These are phyloP conservation scores for Rhizoglyphus robini DNA, from an alignment of 1,140 invertebrate species.

Conservation along the genomic window DNA sequence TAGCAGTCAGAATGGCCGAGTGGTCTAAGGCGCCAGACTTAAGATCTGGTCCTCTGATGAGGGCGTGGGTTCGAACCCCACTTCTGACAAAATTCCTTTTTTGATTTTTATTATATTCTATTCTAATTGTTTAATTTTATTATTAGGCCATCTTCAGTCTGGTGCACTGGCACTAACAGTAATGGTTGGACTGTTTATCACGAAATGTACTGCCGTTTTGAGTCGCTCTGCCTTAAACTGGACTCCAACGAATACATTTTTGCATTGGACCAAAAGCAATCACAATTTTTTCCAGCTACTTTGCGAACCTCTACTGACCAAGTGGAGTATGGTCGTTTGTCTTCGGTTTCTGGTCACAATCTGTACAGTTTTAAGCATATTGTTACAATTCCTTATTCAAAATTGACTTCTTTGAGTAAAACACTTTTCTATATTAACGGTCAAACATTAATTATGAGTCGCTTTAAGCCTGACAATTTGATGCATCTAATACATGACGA, in stretches of 20 bases:
- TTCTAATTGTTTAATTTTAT: not conserved
- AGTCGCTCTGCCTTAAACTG: slow-evolving; percentile 33
- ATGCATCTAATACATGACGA: slow-evolving; percentile 48
- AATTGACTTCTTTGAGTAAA: not conserved
- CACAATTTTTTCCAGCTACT: slow-evolving; percentile 26
- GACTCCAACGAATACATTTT: slow-evolving; percentile 32
- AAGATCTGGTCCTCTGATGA: no score
- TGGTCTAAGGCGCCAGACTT: no score
- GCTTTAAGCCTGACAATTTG: slow-evolving; percentile 44
- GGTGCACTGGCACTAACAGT: slow-evolving; percentile 28
- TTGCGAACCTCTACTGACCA: slow-evolving; percentile 20
- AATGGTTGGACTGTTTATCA: slow-evolving; percentile 8
- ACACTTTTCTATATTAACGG: slow-evolving; percentile 21
- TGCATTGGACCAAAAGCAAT: slow-evolving; percentile 26
- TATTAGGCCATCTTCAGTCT: slow-evolving; percentile 28
- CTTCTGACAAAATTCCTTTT: no score
- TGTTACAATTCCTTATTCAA: slow-evolving; percentile 28
- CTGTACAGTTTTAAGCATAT: slow-evolving; percentile 29
- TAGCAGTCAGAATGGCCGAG: no score
- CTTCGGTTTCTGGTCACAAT: slow-evolving; percentile 34
- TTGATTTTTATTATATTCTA: slow-evolving; percentile 32
- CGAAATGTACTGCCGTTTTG: slow-evolving; percentile 31
- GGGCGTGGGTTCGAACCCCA: no score
- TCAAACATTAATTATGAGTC: slow-evolving; percentile 29
- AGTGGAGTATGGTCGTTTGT: slow-evolving; percentile 30